Base-by-base conservation (phyloP, 2,797 vertebrate species). In the Sphenodon punctatus region DNA sequence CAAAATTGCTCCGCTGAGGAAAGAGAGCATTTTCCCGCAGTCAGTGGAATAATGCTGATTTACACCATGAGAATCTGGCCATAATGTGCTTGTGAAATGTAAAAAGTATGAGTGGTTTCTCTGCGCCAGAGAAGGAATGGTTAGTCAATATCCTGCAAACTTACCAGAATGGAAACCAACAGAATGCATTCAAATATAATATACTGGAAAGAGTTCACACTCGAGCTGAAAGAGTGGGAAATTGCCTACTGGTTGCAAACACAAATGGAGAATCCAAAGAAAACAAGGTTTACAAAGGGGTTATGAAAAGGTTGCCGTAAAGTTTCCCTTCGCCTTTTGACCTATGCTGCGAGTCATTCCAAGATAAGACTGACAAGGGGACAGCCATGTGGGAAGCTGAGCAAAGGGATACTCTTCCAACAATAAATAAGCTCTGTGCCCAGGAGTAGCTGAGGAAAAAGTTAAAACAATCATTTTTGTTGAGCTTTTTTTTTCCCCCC, bases 291-390 rank as follows among this genome's bases (percentile, higher is more conserved):
- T 55, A 48, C n/a, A 67, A 10, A 42, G 76, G 20, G 86, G 46
- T 86, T 80, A 71, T 15, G 14, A 80, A 84, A 84, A 87, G 61
- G 73, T 88, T 65, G 48, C 73, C 49, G 14, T 58, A 56, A 84
- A 76, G 34, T 67, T 85, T 82, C 69, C 69, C 34, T 84, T 81
- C 59, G 66, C 88, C 59, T 79, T 86, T 82, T 67, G 86, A 87
- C 70, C 67, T 71, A 53, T 11, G 15, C 45, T 64, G 22, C 89
- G 91, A 94, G 59, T 92, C 92, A 93, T n/a, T 85, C 12, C 22
- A 30, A 89, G 89, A 92, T 89, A 91, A 93, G 82, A 42, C n/a
- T 55, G 46, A 51, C 36, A 13, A 63, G 34, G 64, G 72, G 58
- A 56, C 7, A 81, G 58, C 82, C 42, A 23, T 80, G 77, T 55